A percentile compares a stretch with the other conserved stretches of the same genome.
Evolutionary conservation across 2,888 invertebrate species (phyloP).

Genomic region (Scelioninae gen. 1): DNA sequence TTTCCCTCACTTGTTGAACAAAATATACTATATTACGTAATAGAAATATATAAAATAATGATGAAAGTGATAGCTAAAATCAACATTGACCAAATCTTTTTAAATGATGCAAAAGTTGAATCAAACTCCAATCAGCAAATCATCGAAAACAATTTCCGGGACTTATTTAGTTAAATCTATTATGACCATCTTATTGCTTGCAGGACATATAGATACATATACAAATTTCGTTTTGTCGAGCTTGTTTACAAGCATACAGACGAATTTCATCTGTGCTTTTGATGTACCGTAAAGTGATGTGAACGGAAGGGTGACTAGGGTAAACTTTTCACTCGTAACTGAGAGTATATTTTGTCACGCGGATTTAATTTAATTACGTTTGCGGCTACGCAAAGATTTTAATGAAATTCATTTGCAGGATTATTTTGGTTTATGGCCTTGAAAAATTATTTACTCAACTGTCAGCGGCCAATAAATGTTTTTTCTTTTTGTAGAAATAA

Average conservation of each 20-base stretch:
- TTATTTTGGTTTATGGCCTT: constrained; percentile 3
- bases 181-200: too few relatives aligned
- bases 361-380: constrained; percentile 48
- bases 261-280: constrained; percentile 39
- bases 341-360: constrained; percentile 37
- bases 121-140: too few relatives aligned
- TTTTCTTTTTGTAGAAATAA: too few relatives aligned
- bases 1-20: too few relatives aligned
- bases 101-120: too few relatives aligned
- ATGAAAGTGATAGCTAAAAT: too few relatives aligned
- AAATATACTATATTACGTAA: too few relatives aligned
- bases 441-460: background rate
- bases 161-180: too few relatives aligned
- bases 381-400: constrained; percentile 25
- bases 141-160: too few relatives aligned
- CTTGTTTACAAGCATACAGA: constrained; percentile 23
- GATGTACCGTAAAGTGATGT: constrained; percentile 38
- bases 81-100: too few relatives aligned
- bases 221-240: background rate
- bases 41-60: too few relatives aligned
- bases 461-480: too few relatives aligned
- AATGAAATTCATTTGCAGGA: constrained; percentile 33
- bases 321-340: constrained; percentile 36
- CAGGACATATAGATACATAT: background rate
- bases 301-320: constrained; percentile 26